Evolutionary conservation across 2,888 invertebrate species (phyloP).

Genomic region (Molorchus minor): DNA sequence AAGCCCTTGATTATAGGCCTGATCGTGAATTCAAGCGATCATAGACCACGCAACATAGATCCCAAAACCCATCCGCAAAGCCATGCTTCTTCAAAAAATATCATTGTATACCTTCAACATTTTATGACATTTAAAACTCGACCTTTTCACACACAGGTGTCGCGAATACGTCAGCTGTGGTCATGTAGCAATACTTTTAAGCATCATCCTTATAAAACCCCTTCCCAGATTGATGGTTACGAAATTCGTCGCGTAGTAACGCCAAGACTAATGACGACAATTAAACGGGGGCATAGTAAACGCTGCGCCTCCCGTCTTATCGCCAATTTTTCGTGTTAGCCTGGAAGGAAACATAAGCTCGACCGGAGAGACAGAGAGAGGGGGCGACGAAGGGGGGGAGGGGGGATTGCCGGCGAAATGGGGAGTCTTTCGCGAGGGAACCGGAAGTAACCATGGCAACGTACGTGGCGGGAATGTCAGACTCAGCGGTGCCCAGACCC

Average conservation of each 20-base stretch:
- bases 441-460: constrained; percentile 50
- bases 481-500: constrained; percentile 49
- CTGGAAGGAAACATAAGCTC: constrained; percentile 18
- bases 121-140: no score
- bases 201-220: no score
- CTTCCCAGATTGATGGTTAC: not conserved
- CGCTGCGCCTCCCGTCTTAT: constrained; percentile 20
- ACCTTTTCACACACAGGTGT: no score
- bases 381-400: constrained; percentile 8
- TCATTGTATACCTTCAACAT: no score
- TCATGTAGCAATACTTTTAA: no score
- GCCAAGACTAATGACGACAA: constrained; percentile 19
- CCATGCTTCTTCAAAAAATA: no score
- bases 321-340: constrained; percentile 23
- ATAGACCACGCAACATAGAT: no score
- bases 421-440: constrained; percentile 35
- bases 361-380: no score
- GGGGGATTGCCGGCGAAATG: constrained; percentile 23
- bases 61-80: no score
- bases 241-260: not conserved
- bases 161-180: no score
- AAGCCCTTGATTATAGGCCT: no score
- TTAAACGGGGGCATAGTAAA: constrained; percentile 19
- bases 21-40: no score
- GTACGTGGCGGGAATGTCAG: constrained; percentile 54